Conservation (phyloP, 2,113 vertebrate genomes). For the Eira barbara region DNA sequence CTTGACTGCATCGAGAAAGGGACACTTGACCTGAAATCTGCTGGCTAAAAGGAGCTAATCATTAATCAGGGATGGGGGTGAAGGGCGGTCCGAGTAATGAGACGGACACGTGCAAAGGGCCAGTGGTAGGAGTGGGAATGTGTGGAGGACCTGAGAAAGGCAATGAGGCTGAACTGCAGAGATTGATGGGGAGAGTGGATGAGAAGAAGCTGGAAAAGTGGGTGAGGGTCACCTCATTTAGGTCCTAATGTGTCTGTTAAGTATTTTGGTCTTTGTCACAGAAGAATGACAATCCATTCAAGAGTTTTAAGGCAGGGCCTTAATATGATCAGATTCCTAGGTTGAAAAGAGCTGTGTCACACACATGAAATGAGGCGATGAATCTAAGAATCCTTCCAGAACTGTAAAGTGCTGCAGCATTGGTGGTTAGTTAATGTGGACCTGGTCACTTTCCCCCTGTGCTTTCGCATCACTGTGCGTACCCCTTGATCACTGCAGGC, state of each 20-base stretch:
- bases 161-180: background rate
- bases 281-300: background rate
- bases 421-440: background rate
- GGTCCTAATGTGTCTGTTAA: background rate
- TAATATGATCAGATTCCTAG: background rate
- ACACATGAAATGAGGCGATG: background rate
- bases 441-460: background rate
- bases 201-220: background rate
- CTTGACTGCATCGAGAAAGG: background rate
- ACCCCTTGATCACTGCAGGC: background rate
- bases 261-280: background rate
- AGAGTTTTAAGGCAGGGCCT: background rate
- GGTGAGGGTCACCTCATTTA: background rate
- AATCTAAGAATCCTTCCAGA: background rate
- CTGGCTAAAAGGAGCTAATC: background rate
- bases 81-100: background rate
- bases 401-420: background rate
- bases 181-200: too few species aligned
- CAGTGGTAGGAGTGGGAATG: rapidly evolving
- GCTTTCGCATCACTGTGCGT: rapidly evolving
- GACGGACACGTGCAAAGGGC: background rate
- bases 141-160: background rate
- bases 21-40: background rate
- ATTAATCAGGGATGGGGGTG: background rate
- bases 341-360: background rate